Conservation (phyloP, 2,797 vertebrate genomes). For the Aldrovandia affinis region DNA sequence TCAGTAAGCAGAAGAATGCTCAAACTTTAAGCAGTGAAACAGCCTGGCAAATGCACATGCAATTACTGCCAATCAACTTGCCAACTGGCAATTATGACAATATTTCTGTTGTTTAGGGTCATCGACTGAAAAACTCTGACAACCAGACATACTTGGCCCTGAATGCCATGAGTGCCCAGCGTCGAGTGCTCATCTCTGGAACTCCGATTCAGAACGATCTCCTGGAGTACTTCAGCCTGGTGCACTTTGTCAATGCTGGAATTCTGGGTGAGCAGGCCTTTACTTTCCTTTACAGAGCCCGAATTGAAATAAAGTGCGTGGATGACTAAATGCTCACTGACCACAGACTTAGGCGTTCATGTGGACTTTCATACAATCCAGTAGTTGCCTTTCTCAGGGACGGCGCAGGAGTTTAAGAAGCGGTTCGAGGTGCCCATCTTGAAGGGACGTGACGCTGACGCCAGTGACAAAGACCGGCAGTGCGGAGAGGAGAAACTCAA, state of each 20-base stretch:
- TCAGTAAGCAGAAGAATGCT: too few species aligned
- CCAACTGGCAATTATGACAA: background rate
- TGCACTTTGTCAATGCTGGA: constrained; percentile 94
- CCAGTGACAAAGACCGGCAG: constrained; percentile 82
- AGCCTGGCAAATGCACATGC: background rate
- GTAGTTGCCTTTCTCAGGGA: constrained; percentile 72
- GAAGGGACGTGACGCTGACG: constrained; percentile 91
- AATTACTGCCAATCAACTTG: background rate
- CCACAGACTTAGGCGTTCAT: too few species aligned
- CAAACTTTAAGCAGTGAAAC: background rate
- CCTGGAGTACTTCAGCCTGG: constrained; percentile 96
- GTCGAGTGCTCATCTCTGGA: constrained; percentile 93
- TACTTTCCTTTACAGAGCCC: background rate
- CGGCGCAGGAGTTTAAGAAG: constrained; percentile 94
- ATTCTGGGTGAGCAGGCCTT: constrained; percentile 84
- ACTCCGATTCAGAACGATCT: constrained; percentile 98
- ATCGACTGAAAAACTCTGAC: constrained; percentile 95
- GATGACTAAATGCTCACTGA: background rate
- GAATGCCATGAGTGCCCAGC: constrained; percentile 84
- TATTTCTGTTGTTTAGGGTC: constrained; percentile 74
- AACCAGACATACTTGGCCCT: constrained; percentile 97
- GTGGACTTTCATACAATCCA: background rate
- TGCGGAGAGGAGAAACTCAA: constrained; percentile 89
- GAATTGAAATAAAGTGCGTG: background rate
- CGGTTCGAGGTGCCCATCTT: constrained; percentile 94